Evolutionary conservation across 2,888 invertebrate genomes (phyloP), one percentile per base, ranked within the genome.

Genomic region (Callyntrura sp.): DNA sequence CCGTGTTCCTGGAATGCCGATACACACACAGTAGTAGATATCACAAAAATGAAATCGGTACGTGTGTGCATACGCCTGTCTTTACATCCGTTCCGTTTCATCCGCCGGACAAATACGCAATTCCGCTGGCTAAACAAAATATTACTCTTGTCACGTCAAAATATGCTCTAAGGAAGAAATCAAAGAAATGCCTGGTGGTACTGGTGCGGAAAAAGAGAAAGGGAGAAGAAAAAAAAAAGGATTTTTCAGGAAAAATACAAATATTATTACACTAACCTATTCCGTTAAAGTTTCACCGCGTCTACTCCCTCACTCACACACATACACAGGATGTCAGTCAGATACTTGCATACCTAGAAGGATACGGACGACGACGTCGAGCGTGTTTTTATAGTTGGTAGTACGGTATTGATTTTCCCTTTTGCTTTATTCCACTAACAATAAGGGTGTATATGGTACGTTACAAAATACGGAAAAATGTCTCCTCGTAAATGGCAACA

Each of bases 201-300:
- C 35, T 35, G 35, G 3, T 35, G 68, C 35, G 35, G 25, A 68
- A 57, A 35, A 68, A 43, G 68, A 68, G 28, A 28, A 62, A 65
- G 14, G 28, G 11, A n/a, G 25, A 8, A 23, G 45, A 5, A 28
- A 9, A n/a, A n/a, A 68, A 35, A 68, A n/a, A 2, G 73, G 23
- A 48, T 45, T 48, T 76, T 76, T 76, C 48, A 76, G 73, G 51
- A 76, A 48, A 65, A 76, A 45, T 51, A 76, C 25, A 48, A 48
- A 76, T 48, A 76, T 20, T 76, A 48, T 76, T 76, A 76, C 45
- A 11, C 73, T 45, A 48, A 45, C 73, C 6, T 76, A 48, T 76
- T 76, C 51, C 73, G 73, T 28, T 57, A 17, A n/a, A n/a, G 28
- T 35, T 68, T n/a, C 35, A 17, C 68, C 68, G 28, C 48, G 35